Percentiles rank a stretch among this genome's conserved stretches.
Conservation (phyloP, 2,888 invertebrate genomes). For the Apamea monoglypha region DNA sequence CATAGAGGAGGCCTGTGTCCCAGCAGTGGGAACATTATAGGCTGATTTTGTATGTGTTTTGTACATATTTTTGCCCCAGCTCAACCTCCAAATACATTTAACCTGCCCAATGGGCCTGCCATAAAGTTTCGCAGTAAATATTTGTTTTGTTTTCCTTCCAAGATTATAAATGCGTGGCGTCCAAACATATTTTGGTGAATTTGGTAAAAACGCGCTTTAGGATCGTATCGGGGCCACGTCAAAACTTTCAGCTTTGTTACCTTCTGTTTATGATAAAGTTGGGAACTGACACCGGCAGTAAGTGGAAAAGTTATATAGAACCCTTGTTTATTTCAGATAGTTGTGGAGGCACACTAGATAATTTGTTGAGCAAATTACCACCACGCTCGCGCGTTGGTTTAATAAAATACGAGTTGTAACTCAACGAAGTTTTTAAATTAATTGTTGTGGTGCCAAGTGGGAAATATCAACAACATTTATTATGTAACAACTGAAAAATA, state of each 20-base stretch:
- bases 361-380: slow-evolving; percentile 72
- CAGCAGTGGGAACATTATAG: too few species aligned
- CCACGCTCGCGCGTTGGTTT: slow-evolving; percentile 48
- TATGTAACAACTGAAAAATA: slow-evolving; percentile 44
- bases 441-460: slow-evolving; percentile 55
- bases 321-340: slow-evolving; percentile 74
- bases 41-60: background rate
- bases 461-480: slow-evolving; percentile 55
- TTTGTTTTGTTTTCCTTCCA: slow-evolving; percentile 59
- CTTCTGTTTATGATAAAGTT: slow-evolving; percentile 81
- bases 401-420: slow-evolving; percentile 61
- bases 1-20: too few species aligned
- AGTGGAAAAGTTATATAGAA: slow-evolving; percentile 78
- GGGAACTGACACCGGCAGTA: slow-evolving; percentile 74
- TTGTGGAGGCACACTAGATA: slow-evolving; percentile 65
- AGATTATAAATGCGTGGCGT: slow-evolving; percentile 70
- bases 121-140: slow-evolving; percentile 51
- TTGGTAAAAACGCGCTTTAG: slow-evolving; percentile 69
- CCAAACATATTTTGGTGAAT: slow-evolving; percentile 68
- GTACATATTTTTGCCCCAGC: background rate
- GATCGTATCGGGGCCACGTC: slow-evolving; percentile 72
- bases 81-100: slow-evolving; percentile 11
- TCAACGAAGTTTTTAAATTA: slow-evolving; percentile 60
- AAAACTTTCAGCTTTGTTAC: slow-evolving; percentile 77
- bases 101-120: slow-evolving; percentile 36